phyloP scores from a whole-genome alignment of 2,797 vertebrate genomes.

The Nannoperca australis region DNA sequence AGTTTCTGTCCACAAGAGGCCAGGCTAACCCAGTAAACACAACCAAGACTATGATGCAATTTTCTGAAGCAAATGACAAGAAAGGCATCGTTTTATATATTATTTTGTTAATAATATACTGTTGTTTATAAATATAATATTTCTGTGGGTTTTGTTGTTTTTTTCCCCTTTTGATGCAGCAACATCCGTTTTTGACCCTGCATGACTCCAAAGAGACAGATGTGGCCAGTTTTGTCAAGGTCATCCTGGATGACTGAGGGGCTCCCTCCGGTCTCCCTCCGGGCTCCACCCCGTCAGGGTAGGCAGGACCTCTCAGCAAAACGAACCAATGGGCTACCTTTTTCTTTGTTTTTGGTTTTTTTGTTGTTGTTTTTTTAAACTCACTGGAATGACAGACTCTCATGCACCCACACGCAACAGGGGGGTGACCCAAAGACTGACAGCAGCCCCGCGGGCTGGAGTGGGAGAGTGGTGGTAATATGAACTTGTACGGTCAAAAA shows the following conservation, averaged over 20 bases:
- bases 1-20: conserved; percentile 70
- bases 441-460: conserved; percentile 68
- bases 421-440: conserved; percentile 74
- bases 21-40: conserved; percentile 49
- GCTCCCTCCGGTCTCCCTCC: conserved; percentile 40
- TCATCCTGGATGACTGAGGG: conserved; percentile 92
- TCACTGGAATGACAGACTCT: conserved; percentile 83
- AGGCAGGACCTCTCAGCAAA: conserved; percentile 68
- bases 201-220: conserved; percentile 98
- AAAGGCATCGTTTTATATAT: neutral
- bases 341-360: conserved; percentile 3
- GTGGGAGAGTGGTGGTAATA: conserved; percentile 63
- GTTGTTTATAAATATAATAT: too few relatives aligned
- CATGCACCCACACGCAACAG: conserved; percentile 62
- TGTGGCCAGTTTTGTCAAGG: conserved; percentile 96
- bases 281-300: conserved; percentile 58
- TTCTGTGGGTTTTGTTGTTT: neutral
- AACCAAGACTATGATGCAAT: neutral
- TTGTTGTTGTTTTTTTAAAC: conserved; percentile 54
- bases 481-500: conserved; percentile 64
- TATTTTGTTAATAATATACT: too few relatives aligned
- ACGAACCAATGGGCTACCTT: conserved; percentile 71
- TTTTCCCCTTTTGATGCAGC: conserved; percentile 73
- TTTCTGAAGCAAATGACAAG: neutral
- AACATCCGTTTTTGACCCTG: conserved; percentile 93